Percentiles rank a stretch among this genome's conserved stretches.
These are phyloP conservation scores for Tachycineta bicolor DNA, from an alignment of 2,113 vertebrate species.

Conservation along the genomic window DNA sequence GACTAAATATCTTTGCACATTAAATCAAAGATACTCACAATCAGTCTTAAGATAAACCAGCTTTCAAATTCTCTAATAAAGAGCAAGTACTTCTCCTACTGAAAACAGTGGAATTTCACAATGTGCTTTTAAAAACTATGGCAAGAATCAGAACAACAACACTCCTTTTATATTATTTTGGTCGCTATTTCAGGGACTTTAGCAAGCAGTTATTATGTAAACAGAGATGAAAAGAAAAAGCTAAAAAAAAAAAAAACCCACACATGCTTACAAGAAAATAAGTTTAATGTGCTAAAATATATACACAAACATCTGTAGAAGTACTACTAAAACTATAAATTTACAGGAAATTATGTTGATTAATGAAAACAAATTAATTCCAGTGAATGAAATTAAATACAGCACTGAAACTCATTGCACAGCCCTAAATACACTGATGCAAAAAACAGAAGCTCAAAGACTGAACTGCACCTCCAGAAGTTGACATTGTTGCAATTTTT, in stretches of 20 bases:
- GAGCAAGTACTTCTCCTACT: slow-evolving; percentile 46
- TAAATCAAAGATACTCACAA: slow-evolving; percentile 87
- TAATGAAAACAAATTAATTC: slow-evolving; percentile 68
- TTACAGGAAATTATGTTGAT: slow-evolving; percentile 58
- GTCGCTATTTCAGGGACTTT: slow-evolving; percentile 26
- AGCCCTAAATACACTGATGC: slow-evolving; percentile 32
- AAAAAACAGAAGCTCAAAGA: slow-evolving; percentile 15
- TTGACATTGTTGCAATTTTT: slow-evolving; percentile 49
- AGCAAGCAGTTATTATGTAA: slow-evolving; percentile 34
- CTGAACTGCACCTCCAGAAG: slow-evolving; percentile 39
- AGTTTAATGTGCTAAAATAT: slow-evolving; percentile 40
- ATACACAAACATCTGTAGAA: slow-evolving; percentile 24
- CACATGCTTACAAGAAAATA: neutral
- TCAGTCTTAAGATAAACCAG: slow-evolving; percentile 86
- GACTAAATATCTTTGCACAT: slow-evolving; percentile 91
- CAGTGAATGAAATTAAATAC: slow-evolving; percentile 67
- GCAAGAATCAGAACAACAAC: slow-evolving; percentile 31
- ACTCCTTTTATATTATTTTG: slow-evolving; percentile 59
- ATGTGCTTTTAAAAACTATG: slow-evolving; percentile 39
- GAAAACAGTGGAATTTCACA: slow-evolving; percentile 27
- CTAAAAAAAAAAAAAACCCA: slow-evolving; percentile 11
- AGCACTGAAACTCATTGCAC: slow-evolving; percentile 56
- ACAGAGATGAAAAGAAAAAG: slow-evolving; percentile 30
- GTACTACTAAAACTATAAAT: slow-evolving; percentile 65
- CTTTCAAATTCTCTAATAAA: slow-evolving; percentile 76